These are phyloP conservation scores for Gallinago undulata DNA, from an alignment of 2,113 vertebrate species.

Conservation along the genomic window DNA sequence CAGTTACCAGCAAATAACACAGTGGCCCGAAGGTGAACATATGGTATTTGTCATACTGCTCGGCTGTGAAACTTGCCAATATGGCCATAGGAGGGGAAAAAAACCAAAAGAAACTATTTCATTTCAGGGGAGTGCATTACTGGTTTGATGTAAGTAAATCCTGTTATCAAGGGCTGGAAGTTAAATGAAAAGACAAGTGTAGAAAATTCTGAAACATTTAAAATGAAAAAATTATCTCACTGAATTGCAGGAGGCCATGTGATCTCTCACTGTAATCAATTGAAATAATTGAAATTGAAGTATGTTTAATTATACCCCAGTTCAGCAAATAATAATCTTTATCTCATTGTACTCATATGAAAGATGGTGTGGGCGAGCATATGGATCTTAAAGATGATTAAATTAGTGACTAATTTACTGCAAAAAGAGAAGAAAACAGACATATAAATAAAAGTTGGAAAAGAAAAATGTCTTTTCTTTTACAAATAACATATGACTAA, in stretches of 20 bases:
- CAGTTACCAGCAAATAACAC: constrained; percentile 56
- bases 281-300: constrained; percentile 27
- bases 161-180: not conserved
- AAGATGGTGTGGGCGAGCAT: not conserved
- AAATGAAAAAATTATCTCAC: not conserved
- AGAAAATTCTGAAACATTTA: not conserved
- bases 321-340: constrained; percentile 41
- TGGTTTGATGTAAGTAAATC: not conserved
- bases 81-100: not conserved
- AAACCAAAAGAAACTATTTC: not conserved
- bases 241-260: not conserved
- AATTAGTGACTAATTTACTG: constrained; percentile 48
- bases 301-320: constrained; percentile 24
- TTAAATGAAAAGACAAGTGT: not conserved
- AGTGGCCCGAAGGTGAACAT: constrained; percentile 65
- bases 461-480: not conserved
- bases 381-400: constrained; percentile 46
- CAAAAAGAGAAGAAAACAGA: constrained; percentile 11
- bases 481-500: not conserved
- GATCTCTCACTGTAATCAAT: not conserved
- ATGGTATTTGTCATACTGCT: constrained; percentile 64
- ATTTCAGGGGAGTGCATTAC: not conserved
- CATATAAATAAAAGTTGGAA: not conserved
- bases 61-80: constrained; percentile 45
- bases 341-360: constrained; percentile 10